phyloP scores from a whole-genome alignment of 2,888 invertebrate species.

The Syritta pipiens region DNA sequence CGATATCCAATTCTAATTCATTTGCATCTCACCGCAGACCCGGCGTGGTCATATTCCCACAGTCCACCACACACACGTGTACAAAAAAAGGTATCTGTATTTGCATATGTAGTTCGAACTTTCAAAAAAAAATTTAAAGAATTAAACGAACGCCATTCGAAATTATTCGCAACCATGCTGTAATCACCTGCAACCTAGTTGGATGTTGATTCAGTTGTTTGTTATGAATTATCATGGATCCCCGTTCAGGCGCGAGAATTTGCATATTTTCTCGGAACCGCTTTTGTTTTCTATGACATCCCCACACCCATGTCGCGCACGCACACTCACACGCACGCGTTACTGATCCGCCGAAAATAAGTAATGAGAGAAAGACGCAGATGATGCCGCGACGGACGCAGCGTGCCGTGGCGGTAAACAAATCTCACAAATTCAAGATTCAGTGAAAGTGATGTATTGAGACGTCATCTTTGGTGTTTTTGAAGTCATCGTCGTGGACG shows the following conservation, averaged over 20 bases:
- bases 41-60: slow-evolving; percentile 36
- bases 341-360: neutral
- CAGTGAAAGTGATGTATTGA: slow-evolving; percentile 67
- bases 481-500: neutral
- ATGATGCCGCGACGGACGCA: neutral
- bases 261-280: slow-evolving; percentile 61
- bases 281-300: slow-evolving; percentile 59
- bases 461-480: slow-evolving; percentile 4
- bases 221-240: slow-evolving; percentile 49
- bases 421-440: slow-evolving; percentile 56
- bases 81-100: slow-evolving; percentile 38
- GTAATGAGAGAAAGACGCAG: slow-evolving; percentile 15
- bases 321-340: neutral
- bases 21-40: slow-evolving; percentile 20
- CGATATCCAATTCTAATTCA: slow-evolving; percentile 37
- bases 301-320: slow-evolving; percentile 10
- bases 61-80: slow-evolving; percentile 8
- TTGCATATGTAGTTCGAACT: slow-evolving; percentile 58
- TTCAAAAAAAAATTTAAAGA: slow-evolving; percentile 41
- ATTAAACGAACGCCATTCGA: slow-evolving; percentile 3
- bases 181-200: slow-evolving; percentile 51
- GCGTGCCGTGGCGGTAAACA: slow-evolving; percentile 27
- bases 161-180: slow-evolving; percentile 64
- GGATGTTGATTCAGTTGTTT: slow-evolving; percentile 41
- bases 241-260: slow-evolving; percentile 24